A percentile compares a stretch with the other conserved stretches of the same genome.
Evolutionary conservation across 2,113 vertebrate genomes (phyloP).

Genomic region (Austrofundulus limnaeus): DNA sequence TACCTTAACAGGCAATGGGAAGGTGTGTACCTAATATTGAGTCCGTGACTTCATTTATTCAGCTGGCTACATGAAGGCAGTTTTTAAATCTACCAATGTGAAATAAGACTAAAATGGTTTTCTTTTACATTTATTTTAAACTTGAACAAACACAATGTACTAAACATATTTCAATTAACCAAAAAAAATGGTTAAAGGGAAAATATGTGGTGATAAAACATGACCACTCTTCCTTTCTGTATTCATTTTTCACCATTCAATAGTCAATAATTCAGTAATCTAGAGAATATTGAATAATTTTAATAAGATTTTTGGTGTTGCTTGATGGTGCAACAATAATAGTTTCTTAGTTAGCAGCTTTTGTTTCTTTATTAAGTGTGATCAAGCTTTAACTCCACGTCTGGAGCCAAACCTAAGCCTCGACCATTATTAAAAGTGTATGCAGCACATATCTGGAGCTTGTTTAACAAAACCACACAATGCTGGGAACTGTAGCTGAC

Average conservation of each 20-base stretch:
- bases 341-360: constrained; percentile 32
- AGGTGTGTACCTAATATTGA: constrained; percentile 3
- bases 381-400: constrained; percentile 35
- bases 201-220: no score
- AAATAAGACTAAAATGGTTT: no score
- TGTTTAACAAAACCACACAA: constrained; percentile 59
- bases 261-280: no score
- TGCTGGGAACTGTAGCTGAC: constrained; percentile 36
- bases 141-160: no score
- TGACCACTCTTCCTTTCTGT: no score
- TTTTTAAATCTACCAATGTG: constrained; percentile 27
- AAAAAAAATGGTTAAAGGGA: no score
- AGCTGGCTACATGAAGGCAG: constrained; percentile 25
- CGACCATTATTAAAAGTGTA: constrained; percentile 57
- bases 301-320: constrained; percentile 1
- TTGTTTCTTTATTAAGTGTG: constrained; percentile 55
- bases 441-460: constrained; percentile 61
- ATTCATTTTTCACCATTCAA: no score
- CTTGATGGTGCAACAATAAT: constrained; percentile 29
- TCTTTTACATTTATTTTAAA: no score
- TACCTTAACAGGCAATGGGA: constrained; percentile 12
- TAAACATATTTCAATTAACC: not conserved
- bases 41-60: constrained; percentile 15
- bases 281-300: constrained; percentile 6
- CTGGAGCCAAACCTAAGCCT: constrained; percentile 52